phyloP scores from a whole-genome alignment of 2,888 invertebrate genomes.

The Rhagonycha fulva region DNA sequence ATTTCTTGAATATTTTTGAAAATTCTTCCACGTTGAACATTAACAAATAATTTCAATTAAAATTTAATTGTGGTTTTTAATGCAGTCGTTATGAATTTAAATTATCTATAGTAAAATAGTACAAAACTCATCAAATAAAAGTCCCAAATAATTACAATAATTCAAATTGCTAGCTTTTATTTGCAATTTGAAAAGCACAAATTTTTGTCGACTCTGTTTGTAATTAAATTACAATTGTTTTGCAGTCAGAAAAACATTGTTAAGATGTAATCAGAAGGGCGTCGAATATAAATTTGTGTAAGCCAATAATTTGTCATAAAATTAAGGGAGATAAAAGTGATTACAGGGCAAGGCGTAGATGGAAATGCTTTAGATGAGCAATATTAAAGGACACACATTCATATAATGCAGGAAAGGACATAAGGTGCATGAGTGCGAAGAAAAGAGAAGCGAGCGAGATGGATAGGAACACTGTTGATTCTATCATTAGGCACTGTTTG shows the following conservation, averaged over 20 bases:
- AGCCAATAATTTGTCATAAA: slow-evolving; percentile 15
- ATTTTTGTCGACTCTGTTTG: not conserved
- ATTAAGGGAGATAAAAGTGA: slow-evolving; percentile 19
- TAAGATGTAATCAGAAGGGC: not conserved
- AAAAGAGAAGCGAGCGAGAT: slow-evolving; percentile 20
- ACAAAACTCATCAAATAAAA: not conserved
- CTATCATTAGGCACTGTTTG: slow-evolving; percentile 57
- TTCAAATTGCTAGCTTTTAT: not conserved
- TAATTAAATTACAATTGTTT: not conserved
- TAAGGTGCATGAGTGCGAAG: slow-evolving; percentile 22
- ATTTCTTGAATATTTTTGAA: not conserved
- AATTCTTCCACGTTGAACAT: not conserved
- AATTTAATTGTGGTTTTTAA: not conserved
- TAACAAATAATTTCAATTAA: not conserved
- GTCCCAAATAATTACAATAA: not conserved
- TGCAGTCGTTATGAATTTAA: too few species aligned
- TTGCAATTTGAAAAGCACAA: not conserved
- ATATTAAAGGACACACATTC: slow-evolving; percentile 23
- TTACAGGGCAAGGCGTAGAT: slow-evolving; percentile 13
- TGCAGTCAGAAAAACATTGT: not conserved
- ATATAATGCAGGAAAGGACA: slow-evolving; percentile 12
- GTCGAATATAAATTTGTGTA: slow-evolving; percentile 4
- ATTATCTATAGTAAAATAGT: not conserved
- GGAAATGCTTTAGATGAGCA: slow-evolving; percentile 11
- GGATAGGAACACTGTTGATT: slow-evolving; percentile 54